Evolutionary conservation across 2,888 invertebrate genomes (phyloP).

Genomic region (Hirtodrosophila alboralis): DNA sequence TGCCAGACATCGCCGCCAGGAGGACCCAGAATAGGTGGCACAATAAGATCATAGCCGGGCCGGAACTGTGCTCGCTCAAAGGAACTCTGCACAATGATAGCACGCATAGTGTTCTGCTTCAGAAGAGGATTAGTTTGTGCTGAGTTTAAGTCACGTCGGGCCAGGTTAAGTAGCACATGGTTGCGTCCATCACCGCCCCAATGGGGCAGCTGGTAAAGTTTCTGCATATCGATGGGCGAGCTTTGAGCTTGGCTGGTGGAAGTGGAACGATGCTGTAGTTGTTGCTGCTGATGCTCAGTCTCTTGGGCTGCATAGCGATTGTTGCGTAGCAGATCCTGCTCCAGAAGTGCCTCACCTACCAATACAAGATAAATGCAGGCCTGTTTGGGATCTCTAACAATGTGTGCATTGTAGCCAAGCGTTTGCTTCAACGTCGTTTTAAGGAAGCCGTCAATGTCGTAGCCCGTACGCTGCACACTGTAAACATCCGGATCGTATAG

Average conservation of each 20-base stretch:
- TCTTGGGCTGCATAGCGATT: constrained; percentile 83
- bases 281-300: constrained; percentile 52
- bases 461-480: constrained; percentile 88
- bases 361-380: constrained; percentile 95
- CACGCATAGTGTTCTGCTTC: constrained; percentile 92
- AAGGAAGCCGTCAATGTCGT: constrained; percentile 92
- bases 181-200: constrained; percentile 98
- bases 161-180: constrained; percentile 93
- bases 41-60: constrained; percentile 92
- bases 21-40: constrained; percentile 93
- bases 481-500: constrained; percentile 93
- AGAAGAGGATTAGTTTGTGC: constrained; percentile 89
- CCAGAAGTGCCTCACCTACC: constrained; percentile 90
- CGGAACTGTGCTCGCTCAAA: constrained; percentile 89
- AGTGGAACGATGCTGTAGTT: constrained; percentile 30
- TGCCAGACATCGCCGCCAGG: constrained; percentile 96
- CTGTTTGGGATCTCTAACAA: constrained; percentile 91
- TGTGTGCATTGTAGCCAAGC: constrained; percentile 93
- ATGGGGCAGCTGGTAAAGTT: constrained; percentile 90
- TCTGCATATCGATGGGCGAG: constrained; percentile 85
- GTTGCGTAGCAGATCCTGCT: constrained; percentile 84
- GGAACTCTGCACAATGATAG: constrained; percentile 94
- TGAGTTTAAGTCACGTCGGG: constrained; percentile 89
- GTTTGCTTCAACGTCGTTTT: constrained; percentile 93
- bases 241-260: constrained; percentile 35